A percentile compares a stretch with the other conserved stretches of the same genome.
Conservation (phyloP, 2,113 vertebrate genomes). For the Pollimyrus isidori region DNA sequence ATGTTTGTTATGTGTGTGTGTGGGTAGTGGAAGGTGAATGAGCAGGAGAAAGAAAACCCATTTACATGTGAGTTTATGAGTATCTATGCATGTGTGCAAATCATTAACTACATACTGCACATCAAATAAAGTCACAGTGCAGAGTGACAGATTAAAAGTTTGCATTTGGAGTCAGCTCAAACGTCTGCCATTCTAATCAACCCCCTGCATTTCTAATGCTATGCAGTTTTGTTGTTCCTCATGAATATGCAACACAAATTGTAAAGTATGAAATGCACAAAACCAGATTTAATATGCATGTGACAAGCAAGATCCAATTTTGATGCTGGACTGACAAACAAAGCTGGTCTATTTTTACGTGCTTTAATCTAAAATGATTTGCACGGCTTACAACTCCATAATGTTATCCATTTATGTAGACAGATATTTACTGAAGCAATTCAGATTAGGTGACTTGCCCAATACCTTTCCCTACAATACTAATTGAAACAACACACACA, state of each 20-base stretch:
- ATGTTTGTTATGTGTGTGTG: no score
- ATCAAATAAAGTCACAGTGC: slow-evolving; percentile 8
- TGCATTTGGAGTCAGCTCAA: slow-evolving; percentile 28
- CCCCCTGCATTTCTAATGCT: slow-evolving; percentile 25
- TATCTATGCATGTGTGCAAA: not conserved
- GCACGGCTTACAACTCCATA: not conserved
- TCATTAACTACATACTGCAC: slow-evolving; percentile 8
- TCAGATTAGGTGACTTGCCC: not conserved
- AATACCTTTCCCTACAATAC: not conserved
- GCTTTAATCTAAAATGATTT: slow-evolving; percentile 5
- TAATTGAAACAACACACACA: not conserved
- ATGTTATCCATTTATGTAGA: not conserved
- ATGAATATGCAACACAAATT: slow-evolving; percentile 18
- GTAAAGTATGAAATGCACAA: not conserved
- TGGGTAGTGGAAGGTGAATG: not conserved
- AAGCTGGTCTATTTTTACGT: not conserved
- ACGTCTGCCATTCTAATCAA: slow-evolving; percentile 32
- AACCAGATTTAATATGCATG: slow-evolving; percentile 14
- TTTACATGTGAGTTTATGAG: not conserved
- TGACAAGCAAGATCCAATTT: slow-evolving; percentile 7
- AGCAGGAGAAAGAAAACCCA: not conserved
- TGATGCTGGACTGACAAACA: not conserved
- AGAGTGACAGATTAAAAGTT: slow-evolving; percentile 33
- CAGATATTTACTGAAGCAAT: not conserved
- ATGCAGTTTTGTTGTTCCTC: slow-evolving; percentile 3